Percentiles rank a stretch among this genome's conserved stretches.
Conservation (phyloP, 2,113 vertebrate genomes). For the Sylvietta virens region DNA sequence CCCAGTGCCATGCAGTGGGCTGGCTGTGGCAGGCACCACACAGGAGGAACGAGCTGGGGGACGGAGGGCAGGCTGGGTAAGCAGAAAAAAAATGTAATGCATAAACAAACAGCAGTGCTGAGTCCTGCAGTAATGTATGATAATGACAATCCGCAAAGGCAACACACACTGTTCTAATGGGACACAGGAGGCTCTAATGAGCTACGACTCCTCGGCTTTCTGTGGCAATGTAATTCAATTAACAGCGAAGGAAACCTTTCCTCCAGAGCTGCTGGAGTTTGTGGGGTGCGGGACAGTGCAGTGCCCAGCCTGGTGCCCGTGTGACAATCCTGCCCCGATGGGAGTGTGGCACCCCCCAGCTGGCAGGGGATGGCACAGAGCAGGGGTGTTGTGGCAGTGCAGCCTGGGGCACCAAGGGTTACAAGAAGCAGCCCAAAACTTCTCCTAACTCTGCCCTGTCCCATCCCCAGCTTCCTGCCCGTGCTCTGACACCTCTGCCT, state of each 20-base stretch:
- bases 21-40: neutral
- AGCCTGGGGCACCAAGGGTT: neutral
- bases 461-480: neutral
- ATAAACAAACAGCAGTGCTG: slow-evolving; percentile 40
- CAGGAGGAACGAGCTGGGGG: neutral
- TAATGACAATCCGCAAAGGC: slow-evolving; percentile 54
- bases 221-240: slow-evolving; percentile 68
- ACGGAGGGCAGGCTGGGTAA: neutral
- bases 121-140: slow-evolving; percentile 55
- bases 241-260: slow-evolving; percentile 41
- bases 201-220: slow-evolving; percentile 56
- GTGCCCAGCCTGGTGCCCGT: neutral
- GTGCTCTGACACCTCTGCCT: neutral
- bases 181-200: slow-evolving; percentile 66
- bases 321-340: neutral
- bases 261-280: neutral
- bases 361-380: neutral
- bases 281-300: neutral
- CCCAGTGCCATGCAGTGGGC: neutral
- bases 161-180: slow-evolving; percentile 45
- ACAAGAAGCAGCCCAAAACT: neutral
- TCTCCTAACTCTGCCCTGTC: neutral
- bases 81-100: slow-evolving; percentile 38
- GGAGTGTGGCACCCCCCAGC: fast-evolving
- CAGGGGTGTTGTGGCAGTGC: fast-evolving